Evolutionary conservation across 2,888 invertebrate species (phyloP).

Genomic region (Sarcophaga variegata): DNA sequence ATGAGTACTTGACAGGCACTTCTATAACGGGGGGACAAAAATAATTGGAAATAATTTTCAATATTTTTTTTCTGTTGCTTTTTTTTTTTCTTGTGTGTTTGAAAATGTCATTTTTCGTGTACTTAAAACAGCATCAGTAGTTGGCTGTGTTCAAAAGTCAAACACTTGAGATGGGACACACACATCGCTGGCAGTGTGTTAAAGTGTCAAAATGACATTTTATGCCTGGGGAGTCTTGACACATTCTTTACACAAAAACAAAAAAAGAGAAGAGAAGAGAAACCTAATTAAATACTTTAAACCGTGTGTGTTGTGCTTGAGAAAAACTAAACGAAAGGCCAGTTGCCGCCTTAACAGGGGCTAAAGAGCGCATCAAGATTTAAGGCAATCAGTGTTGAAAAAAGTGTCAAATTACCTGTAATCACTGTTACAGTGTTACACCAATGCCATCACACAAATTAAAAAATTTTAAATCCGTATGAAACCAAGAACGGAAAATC

Average conservation of each 20-base stretch:
- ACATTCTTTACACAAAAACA: conserved; percentile 17
- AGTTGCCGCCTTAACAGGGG: conserved; percentile 56
- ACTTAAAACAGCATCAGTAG: conserved; percentile 15
- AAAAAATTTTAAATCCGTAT: too few relatives aligned
- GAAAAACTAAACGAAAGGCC: conserved; percentile 23
- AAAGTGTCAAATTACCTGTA: conserved; percentile 72
- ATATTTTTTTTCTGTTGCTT: too few relatives aligned
- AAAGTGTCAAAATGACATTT: conserved; percentile 72
- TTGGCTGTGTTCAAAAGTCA: conserved; percentile 12
- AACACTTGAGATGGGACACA: conserved; percentile 67
- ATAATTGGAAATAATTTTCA: too few relatives aligned
- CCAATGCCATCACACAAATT: neutral
- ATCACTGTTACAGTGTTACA: conserved; percentile 56
- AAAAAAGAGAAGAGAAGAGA: neutral
- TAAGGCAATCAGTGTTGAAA: conserved; percentile 70
- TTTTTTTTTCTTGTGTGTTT: conserved; percentile 8
- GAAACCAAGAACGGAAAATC: neutral
- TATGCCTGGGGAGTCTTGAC: conserved; percentile 58
- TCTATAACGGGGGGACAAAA: too few relatives aligned
- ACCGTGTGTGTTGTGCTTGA: conserved; percentile 16
- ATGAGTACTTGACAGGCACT: neutral
- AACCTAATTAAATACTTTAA: conserved; percentile 40
- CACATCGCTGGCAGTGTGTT: conserved; percentile 66
- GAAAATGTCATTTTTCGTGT: conserved; percentile 16
- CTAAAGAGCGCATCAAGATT: conserved; percentile 43